These are phyloP conservation scores for Crossaster papposus DNA, from an alignment of 53 echinoderm and acorn worm genomes.

Conservation along the genomic window DNA sequence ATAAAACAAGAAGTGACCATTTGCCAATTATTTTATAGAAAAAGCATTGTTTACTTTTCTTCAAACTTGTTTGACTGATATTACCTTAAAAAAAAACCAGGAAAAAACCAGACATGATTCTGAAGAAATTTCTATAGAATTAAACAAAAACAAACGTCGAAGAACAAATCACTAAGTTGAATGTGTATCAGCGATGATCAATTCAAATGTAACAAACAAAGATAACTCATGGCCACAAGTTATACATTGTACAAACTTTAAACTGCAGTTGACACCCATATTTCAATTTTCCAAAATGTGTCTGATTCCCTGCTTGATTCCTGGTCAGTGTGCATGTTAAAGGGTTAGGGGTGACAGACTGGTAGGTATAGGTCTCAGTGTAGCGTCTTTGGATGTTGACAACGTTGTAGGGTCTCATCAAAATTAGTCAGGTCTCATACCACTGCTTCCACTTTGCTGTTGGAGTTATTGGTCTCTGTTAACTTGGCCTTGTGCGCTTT, in stretches of 20 bases:
- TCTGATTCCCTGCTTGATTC: neutral
- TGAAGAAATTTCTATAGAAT: neutral
- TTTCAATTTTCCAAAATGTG: neutral
- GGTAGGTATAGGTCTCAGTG: neutral
- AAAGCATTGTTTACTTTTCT: no score
- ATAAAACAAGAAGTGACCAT: no score
- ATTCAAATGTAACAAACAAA: neutral
- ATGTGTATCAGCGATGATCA: neutral
- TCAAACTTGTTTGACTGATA: no score
- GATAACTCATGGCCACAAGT: neutral
- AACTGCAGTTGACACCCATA: neutral
- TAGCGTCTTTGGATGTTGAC: neutral
- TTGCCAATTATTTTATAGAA: no score
- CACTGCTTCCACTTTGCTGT: slow-evolving; percentile 48
- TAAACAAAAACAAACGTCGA: neutral
- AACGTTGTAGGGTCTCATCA: neutral
- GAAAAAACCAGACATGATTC: neutral
- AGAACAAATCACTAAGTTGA: neutral
- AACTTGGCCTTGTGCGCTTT: slow-evolving; percentile 59
- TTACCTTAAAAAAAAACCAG: neutral
- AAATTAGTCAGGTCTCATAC: slow-evolving; percentile 30
- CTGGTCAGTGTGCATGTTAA: neutral
- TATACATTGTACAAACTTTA: neutral
- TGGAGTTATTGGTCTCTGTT: slow-evolving; percentile 48
- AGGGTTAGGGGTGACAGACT: neutral